phyloP scores from a whole-genome alignment of 1,140 invertebrate genomes.

The Drosophila teissieri region DNA sequence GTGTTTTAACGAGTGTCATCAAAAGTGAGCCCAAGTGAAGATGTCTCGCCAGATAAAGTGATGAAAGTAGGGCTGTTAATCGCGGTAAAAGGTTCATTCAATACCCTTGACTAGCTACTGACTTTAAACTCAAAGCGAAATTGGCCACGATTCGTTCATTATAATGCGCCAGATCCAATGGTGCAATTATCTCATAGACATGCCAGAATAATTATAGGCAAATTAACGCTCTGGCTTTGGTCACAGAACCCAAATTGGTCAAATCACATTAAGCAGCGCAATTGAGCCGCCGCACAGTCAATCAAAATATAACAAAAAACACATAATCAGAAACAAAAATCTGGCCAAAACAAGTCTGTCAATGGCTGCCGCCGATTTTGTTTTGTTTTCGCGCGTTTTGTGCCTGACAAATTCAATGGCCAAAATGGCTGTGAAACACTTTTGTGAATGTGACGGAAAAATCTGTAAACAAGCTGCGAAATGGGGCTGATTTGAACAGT shows the following conservation, averaged over 20 bases:
- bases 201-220: conserved; percentile 66
- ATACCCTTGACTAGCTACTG: conserved; percentile 1
- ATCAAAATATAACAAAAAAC: background rate
- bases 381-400: conserved; percentile 43
- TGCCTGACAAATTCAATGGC: conserved; percentile 66
- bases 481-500: conserved; percentile 68
- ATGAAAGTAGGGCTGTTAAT: conserved; percentile 41
- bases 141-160: conserved; percentile 40
- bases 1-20: conserved; percentile 65
- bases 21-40: conserved; percentile 48
- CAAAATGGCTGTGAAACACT: conserved; percentile 66
- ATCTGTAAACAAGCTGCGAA: conserved; percentile 58
- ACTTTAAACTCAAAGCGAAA: conserved; percentile 15
- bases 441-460: conserved; percentile 72
- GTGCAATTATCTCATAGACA: conserved; percentile 46
- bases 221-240: conserved; percentile 64
- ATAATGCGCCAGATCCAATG: conserved; percentile 31
- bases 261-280: conserved; percentile 68
- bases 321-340: conserved; percentile 35
- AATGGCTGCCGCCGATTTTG: conserved; percentile 55
- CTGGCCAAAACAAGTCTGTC: conserved; percentile 50
- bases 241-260: conserved; percentile 63
- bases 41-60: conserved; percentile 18
- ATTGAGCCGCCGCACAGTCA: conserved; percentile 41
- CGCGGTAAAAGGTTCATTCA: conserved; percentile 18